Percentiles rank a stretch among this genome's conserved stretches.
These are phyloP conservation scores for Agriopis marginaria DNA, from an alignment of 2,888 invertebrate species.

Conservation along the genomic window DNA sequence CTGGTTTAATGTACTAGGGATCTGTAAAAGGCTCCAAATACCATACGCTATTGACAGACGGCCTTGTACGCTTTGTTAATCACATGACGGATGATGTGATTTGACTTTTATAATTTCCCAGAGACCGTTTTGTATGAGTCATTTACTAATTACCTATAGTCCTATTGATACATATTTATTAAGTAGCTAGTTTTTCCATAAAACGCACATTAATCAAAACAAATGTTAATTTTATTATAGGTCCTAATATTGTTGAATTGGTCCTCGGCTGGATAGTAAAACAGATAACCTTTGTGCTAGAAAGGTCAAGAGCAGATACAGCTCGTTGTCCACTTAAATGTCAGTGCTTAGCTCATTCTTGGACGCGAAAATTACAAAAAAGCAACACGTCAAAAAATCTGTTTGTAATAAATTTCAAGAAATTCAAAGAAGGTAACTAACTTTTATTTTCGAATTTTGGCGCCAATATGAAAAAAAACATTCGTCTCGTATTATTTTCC, in stretches of 20 bases:
- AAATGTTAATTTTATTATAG: slow-evolving; percentile 20
- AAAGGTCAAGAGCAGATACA: slow-evolving; percentile 33
- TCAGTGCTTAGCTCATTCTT: slow-evolving; percentile 30
- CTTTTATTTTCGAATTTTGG: too few species aligned
- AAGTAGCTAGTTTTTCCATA: slow-evolving; percentile 9
- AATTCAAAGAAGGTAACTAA: background rate
- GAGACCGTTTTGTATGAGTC: background rate
- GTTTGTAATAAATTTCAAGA: background rate
- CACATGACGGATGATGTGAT: too few species aligned
- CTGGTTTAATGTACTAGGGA: too few species aligned
- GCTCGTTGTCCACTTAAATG: slow-evolving; percentile 27
- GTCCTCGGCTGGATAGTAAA: slow-evolving; percentile 18
- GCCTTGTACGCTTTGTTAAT: too few species aligned
- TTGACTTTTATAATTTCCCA: too few species aligned
- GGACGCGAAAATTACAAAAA: slow-evolving; percentile 3
- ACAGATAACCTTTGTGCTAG: slow-evolving; percentile 24
- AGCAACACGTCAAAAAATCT: background rate
- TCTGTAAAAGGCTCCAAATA: too few species aligned
- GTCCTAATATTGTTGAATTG: slow-evolving; percentile 17
- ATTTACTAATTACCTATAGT: slow-evolving; percentile 2
- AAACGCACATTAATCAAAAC: slow-evolving; percentile 19
- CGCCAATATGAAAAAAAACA: too few species aligned
- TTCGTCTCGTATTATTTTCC: too few species aligned
- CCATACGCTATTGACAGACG: too few species aligned
- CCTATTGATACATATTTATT: too few species aligned